These are phyloP conservation scores for Trichogramma pretiosum DNA, from an alignment of 1,140 invertebrate genomes.

Conservation along the genomic window DNA sequence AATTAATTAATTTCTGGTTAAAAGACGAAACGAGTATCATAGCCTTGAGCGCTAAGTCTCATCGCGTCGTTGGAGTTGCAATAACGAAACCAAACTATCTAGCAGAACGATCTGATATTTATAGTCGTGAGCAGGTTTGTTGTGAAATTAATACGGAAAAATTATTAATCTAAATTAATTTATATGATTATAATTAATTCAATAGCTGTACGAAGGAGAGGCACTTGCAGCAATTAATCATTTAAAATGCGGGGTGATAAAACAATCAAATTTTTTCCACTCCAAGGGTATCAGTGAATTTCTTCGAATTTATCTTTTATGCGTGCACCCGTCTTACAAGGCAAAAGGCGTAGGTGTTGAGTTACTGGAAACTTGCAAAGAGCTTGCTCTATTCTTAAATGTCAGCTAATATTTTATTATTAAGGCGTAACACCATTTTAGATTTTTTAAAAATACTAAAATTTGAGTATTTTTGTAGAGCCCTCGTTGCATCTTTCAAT, in stretches of 20 bases:
- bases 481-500: no score
- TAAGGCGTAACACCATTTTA: no score
- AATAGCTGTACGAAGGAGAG: slow-evolving; percentile 29
- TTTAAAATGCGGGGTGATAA: slow-evolving; percentile 33
- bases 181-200: background rate
- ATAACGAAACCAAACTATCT: slow-evolving; percentile 42
- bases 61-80: slow-evolving; percentile 44
- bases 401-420: no score
- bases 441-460: no score
- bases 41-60: slow-evolving; percentile 46
- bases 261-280: slow-evolving; percentile 34
- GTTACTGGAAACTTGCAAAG: slow-evolving; percentile 42
- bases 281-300: slow-evolving; percentile 29
- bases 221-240: slow-evolving; percentile 32
- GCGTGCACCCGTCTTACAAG: slow-evolving; percentile 39
- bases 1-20: slow-evolving; percentile 48
- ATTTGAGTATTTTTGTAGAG: no score
- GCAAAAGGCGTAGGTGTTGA: slow-evolving; percentile 37
- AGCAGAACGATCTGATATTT: slow-evolving; percentile 26
- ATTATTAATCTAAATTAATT: background rate
- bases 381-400: no score
- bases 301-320: slow-evolving; percentile 35
- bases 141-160: slow-evolving; percentile 4
- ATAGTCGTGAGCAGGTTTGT: slow-evolving; percentile 27
- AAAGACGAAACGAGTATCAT: slow-evolving; percentile 55